phyloP scores from a whole-genome alignment of 1,140 invertebrate species.

The Leucophenga varia region DNA sequence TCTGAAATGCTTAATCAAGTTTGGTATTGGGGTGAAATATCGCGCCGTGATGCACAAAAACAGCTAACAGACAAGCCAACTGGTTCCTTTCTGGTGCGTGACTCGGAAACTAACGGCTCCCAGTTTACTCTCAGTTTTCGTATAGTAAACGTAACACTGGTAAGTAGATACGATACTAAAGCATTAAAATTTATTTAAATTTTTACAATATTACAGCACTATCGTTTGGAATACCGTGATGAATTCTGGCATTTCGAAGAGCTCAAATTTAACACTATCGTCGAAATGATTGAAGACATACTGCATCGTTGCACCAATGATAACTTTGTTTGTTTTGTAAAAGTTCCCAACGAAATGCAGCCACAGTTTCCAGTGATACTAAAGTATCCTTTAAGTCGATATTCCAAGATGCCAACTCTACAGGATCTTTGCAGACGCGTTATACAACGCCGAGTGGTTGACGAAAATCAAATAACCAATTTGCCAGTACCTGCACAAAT shows the following conservation, averaged over 20 bases:
- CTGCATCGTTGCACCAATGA: slow-evolving; percentile 69
- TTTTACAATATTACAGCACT: too few species aligned
- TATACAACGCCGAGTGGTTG: slow-evolving; percentile 70
- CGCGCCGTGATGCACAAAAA: slow-evolving; percentile 56
- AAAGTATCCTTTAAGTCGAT: slow-evolving; percentile 76
- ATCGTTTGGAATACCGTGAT: slow-evolving; percentile 49
- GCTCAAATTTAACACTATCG: slow-evolving; percentile 67
- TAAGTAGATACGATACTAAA: too few species aligned
- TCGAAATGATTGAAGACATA: slow-evolving; percentile 71
- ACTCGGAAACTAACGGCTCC: slow-evolving; percentile 65
- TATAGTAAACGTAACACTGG: slow-evolving; percentile 72
- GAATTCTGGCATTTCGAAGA: slow-evolving; percentile 62
- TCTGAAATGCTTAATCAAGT: slow-evolving; percentile 56
- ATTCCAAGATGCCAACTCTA: slow-evolving; percentile 71
- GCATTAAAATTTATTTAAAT: too few species aligned
- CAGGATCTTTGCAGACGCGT: slow-evolving; percentile 78
- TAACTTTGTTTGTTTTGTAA: slow-evolving; percentile 72
- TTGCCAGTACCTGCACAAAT: slow-evolving; percentile 71
- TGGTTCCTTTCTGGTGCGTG: slow-evolving; percentile 76
- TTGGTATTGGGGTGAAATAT: slow-evolving; percentile 61
- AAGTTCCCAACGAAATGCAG: slow-evolving; percentile 65
- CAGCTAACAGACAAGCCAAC: slow-evolving; percentile 68
- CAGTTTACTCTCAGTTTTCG: slow-evolving; percentile 73
- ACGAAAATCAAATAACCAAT: slow-evolving; percentile 71
- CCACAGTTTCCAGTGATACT: slow-evolving; percentile 72